phyloP scores from a whole-genome alignment of 2,797 vertebrate genomes.

The Tiaroga cobitis region DNA sequence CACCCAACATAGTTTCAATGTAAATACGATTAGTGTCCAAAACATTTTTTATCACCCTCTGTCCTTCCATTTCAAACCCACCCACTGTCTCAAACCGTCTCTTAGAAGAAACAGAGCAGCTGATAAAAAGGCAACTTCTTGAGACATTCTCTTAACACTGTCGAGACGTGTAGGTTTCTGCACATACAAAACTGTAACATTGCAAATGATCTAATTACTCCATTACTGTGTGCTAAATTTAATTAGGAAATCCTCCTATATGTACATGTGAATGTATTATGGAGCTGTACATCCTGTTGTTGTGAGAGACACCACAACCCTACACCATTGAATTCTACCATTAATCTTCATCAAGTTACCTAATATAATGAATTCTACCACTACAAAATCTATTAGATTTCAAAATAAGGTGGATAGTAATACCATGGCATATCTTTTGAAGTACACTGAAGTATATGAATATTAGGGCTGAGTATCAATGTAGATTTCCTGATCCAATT shows the following conservation, averaged over 20 bases:
- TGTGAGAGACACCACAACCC: not conserved
- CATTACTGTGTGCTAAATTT: not conserved
- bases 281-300: not conserved
- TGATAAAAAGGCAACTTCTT: not conserved
- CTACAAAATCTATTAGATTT: not conserved
- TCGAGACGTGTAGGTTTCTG: not conserved
- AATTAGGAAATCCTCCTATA: conserved; percentile 9
- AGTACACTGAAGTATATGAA: not conserved
- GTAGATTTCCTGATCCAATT: not conserved
- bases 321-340: not conserved
- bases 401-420: not conserved
- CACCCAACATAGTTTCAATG: not conserved
- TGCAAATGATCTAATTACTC: not conserved
- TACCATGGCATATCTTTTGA: not conserved
- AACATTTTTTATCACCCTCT: not conserved
- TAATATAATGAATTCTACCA: not conserved
- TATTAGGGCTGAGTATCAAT: not conserved
- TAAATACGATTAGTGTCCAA: not conserved
- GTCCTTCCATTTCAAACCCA: not conserved
- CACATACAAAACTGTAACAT: not conserved
- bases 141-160: not conserved
- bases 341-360: not conserved
- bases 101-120: not conserved
- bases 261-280: not conserved
- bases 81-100: not conserved